These are phyloP conservation scores for Gambusia holbrooki DNA, from an alignment of 2,113 vertebrate species.

Conservation along the genomic window DNA sequence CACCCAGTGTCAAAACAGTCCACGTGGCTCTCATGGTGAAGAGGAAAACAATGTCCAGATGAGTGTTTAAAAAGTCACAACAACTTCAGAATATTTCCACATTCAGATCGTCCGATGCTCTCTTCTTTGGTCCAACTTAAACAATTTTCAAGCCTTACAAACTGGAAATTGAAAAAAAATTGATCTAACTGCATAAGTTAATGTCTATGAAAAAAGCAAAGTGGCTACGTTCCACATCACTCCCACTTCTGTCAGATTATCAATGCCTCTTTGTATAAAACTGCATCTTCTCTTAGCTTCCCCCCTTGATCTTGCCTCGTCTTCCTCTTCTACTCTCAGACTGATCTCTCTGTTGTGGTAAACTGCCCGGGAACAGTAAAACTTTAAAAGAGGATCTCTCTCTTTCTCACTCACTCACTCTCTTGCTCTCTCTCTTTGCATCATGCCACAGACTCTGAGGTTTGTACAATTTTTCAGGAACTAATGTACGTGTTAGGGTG, in stretches of 20 bases:
- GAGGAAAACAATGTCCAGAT: constrained; percentile 14
- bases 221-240: not conserved
- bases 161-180: not conserved
- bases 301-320: no score
- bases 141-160: not conserved
- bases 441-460: no score
- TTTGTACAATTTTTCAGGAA: no score
- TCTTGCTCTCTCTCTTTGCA: no score
- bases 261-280: not conserved
- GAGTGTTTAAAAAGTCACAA: constrained; percentile 5
- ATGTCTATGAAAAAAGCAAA: not conserved
- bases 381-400: no score
- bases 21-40: constrained; percentile 58
- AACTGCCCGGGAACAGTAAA: no score
- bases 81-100: not conserved
- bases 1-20: constrained; percentile 68
- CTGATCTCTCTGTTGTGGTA: no score
- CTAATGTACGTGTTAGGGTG: no score
- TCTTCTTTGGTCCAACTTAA: not conserved
- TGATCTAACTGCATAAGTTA: not conserved
- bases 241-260: not conserved
- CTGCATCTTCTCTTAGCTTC: not conserved
- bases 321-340: no score
- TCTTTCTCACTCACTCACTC: no score
- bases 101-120: not conserved